These are phyloP conservation scores for Cricetomys ansorgei DNA, from an alignment of 2,113 vertebrate genomes.

Conservation along the genomic window DNA sequence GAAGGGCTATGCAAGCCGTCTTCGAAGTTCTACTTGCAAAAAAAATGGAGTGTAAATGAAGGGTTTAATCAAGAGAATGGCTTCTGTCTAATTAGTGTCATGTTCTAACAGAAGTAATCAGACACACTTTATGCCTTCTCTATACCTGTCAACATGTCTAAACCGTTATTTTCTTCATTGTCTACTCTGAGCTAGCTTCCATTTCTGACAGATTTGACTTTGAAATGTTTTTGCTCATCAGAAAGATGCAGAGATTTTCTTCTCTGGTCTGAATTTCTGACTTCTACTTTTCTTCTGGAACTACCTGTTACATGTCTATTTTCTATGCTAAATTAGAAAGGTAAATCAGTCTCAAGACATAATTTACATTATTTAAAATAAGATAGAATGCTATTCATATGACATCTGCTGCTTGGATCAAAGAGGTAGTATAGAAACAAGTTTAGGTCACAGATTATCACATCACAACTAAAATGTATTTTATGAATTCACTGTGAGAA, in stretches of 20 bases:
- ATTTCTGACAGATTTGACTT: slow-evolving; percentile 69
- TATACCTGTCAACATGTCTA: slow-evolving; percentile 69
- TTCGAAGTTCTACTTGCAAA: not conserved
- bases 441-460: not conserved
- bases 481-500: not conserved
- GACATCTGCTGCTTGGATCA: not conserved
- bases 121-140: slow-evolving; percentile 12
- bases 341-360: not conserved
- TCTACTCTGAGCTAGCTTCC: slow-evolving; percentile 50
- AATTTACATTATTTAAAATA: not conserved
- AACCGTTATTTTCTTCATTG: slow-evolving; percentile 42
- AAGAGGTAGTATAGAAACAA: not conserved
- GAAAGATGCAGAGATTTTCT: slow-evolving; percentile 48
- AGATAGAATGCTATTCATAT: not conserved
- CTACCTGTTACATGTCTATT: slow-evolving; percentile 1
- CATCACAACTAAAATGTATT: not conserved
- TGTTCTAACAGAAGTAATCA: slow-evolving; percentile 54
- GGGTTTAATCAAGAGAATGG: slow-evolving; percentile 40
- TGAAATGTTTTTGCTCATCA: slow-evolving; percentile 61
- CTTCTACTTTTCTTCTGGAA: slow-evolving; percentile 29
- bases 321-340: not conserved
- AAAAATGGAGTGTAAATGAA: not conserved
- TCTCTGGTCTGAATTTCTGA: slow-evolving; percentile 53
- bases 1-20: not conserved
- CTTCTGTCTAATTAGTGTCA: slow-evolving; percentile 56